Conservation (phyloP, 2,888 invertebrate species). For the Lissocephala sabroskyi region DNA sequence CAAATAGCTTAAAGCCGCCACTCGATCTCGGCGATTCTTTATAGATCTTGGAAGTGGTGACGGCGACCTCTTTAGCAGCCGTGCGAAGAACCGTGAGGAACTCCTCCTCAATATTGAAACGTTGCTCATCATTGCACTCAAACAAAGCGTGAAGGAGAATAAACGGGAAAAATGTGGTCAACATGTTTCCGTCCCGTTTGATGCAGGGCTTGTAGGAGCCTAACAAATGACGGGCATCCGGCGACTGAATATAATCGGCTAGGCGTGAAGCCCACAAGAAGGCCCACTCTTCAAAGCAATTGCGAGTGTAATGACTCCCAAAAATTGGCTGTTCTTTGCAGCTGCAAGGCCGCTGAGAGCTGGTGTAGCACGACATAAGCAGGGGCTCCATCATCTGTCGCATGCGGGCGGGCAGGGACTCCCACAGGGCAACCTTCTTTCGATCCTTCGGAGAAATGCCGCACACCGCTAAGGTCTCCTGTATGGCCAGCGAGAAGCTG, state of each 20-base stretch:
- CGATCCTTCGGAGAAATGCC: constrained; percentile 79
- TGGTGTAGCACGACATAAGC: constrained; percentile 79
- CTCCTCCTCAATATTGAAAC: constrained; percentile 74
- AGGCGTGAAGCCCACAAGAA: constrained; percentile 84
- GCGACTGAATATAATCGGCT: constrained; percentile 76
- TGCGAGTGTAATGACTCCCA: constrained; percentile 77
- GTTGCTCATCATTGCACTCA: constrained; percentile 72
- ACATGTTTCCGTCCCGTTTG: constrained; percentile 80
- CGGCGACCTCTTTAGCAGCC: constrained; percentile 4
- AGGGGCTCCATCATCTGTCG: constrained; percentile 85
- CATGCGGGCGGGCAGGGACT: constrained; percentile 80
- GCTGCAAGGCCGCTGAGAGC: constrained; percentile 64
- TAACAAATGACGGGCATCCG: constrained; percentile 77
- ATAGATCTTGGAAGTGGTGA: not conserved
- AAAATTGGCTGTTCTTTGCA: constrained; percentile 76
- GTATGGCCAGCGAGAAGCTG: constrained; percentile 84
- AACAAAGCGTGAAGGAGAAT: constrained; percentile 79
- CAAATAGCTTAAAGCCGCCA: constrained; percentile 52
- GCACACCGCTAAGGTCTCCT: constrained; percentile 83
- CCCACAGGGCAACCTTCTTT: constrained; percentile 79
- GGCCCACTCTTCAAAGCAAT: constrained; percentile 83
- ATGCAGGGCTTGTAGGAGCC: constrained; percentile 83
- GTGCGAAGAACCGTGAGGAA: constrained; percentile 72
- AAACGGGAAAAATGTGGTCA: constrained; percentile 84
- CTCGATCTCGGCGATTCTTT: constrained; percentile 12